Evolutionary conservation across 2,797 vertebrate genomes (phyloP), one percentile per base, ranked within the genome.

Genomic region (Arremon brunneinucha): DNA sequence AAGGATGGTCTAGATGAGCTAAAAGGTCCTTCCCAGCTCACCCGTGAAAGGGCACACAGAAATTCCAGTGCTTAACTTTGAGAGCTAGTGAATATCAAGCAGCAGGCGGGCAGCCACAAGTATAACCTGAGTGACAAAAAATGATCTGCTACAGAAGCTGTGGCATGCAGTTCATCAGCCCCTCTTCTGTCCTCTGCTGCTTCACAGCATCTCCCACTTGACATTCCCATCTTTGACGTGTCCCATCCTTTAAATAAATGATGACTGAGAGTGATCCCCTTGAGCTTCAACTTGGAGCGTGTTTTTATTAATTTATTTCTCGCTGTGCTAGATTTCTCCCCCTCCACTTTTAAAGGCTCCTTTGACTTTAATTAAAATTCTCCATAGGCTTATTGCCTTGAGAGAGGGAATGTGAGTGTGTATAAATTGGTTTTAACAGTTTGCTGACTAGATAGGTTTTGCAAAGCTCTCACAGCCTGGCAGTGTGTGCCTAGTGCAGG

Each of bases 331-430:
- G 89, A 95, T 92, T 93, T 96, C 74, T 93, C 76, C 55, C 87
- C 84, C 79, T 90, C 80, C 87, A 87, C 91, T 97, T 93, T 97
- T 97, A 96, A 96, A 96, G 78, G 57, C 94, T 93, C 90, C 96
- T 96, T 95, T 96, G 96, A 95, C 93, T 96, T 97, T 97, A 97
- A 97, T 97, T 97, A 97, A 97, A 97, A 97, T 93, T 95, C 95
- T 97, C 94, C 63, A 86, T 95, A 93, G 94, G 93, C 87, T 96
- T 95, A 86, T 86, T 91, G 90, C 89, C 72, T 90, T 62, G 83
- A 85, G 86, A 95, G 87, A 57, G 64, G 49, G 89, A 2, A 34
- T 8, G 77, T 11, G 56, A 2, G 24, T 84, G 75, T 89, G 52
- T 96, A 69, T 96, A 95, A 95, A 97, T 92, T 82, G 91, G 67